phyloP scores from a whole-genome alignment of 2,888 invertebrate species.

The Bellardia pandia region DNA sequence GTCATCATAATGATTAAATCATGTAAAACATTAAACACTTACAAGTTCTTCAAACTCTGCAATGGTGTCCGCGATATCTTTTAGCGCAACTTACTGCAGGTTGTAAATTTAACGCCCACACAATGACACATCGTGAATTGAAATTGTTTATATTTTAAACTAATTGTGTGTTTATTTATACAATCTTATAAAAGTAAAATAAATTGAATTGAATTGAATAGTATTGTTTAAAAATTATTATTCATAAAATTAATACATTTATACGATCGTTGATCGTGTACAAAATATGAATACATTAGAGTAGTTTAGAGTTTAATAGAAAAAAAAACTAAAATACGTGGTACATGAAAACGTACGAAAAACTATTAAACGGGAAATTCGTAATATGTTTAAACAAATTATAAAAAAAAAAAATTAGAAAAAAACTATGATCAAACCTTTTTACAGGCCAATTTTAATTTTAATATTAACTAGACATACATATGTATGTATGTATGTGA shows the following conservation, averaged over 20 bases:
- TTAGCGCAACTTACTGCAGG: not conserved
- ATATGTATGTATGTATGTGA: too few species aligned
- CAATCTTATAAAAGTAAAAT: constrained; percentile 13
- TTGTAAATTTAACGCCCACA: constrained; percentile 6
- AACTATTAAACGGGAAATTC: too few species aligned
- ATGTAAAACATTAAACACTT: constrained; percentile 8
- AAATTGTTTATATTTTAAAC: not conserved
- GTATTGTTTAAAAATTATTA: not conserved
- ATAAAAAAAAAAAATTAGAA: too few species aligned
- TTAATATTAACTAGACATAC: too few species aligned
- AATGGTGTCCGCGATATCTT: not conserved
- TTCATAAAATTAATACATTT: not conserved
- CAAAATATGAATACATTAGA: too few species aligned
- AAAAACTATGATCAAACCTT: too few species aligned
- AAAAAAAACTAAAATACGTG: too few species aligned
- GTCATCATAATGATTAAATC: not conserved
- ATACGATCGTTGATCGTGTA: not conserved
- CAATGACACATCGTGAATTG: not conserved
- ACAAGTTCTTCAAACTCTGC: not conserved
- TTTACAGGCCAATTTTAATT: too few species aligned
- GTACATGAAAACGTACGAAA: too few species aligned
- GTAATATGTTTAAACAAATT: too few species aligned
- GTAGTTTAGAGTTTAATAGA: too few species aligned
- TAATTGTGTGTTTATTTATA: constrained; percentile 40
- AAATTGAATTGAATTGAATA: not conserved